Conservation (phyloP, 2,113 vertebrate genomes). For the Hemibagrus wyckioides region DNA sequence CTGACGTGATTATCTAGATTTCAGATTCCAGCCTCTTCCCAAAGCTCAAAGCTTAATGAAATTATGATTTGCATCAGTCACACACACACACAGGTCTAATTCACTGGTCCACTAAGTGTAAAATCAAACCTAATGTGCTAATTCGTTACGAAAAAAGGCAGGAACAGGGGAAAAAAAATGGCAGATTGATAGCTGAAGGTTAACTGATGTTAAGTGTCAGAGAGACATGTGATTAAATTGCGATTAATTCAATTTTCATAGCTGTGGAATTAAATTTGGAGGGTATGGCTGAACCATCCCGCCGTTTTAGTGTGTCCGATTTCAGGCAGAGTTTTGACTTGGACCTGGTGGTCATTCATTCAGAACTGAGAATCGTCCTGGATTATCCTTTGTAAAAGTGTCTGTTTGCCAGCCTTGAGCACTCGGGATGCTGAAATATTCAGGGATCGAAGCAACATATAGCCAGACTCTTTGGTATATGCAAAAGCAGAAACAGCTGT, state of each 20-base stretch:
- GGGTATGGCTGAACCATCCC: slow-evolving; percentile 29
- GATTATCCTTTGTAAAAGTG: slow-evolving; percentile 37
- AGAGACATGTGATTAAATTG: slow-evolving; percentile 59
- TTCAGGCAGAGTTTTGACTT: slow-evolving; percentile 43
- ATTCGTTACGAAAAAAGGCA: slow-evolving; percentile 12
- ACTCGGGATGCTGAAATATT: slow-evolving; percentile 16
- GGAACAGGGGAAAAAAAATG: slow-evolving; percentile 18
- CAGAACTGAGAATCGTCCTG: slow-evolving; percentile 52
- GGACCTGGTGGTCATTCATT: slow-evolving; percentile 59
- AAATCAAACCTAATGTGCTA: slow-evolving; percentile 57
- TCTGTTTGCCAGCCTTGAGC: background rate
- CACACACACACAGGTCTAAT: slow-evolving; percentile 55
- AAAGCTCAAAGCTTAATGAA: slow-evolving; percentile 9
- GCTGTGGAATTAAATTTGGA: slow-evolving; percentile 56
- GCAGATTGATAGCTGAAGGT: slow-evolving; percentile 54
- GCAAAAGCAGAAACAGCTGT: slow-evolving; percentile 66
- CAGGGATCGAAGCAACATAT: slow-evolving; percentile 63
- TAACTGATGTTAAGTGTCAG: slow-evolving; percentile 47
- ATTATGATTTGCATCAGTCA: background rate
- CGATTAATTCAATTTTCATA: slow-evolving; percentile 55
- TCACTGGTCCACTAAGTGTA: slow-evolving; percentile 64
- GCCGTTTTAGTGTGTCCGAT: slow-evolving; percentile 14
- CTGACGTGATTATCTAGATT: slow-evolving; percentile 33
- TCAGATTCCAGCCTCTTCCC: slow-evolving; percentile 19
- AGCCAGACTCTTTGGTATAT: slow-evolving; percentile 89